Percentiles rank a stretch among this genome's conserved stretches.
phyloP scores from a whole-genome alignment of 2,113 vertebrate genomes.

The Serilophus lunatus region DNA sequence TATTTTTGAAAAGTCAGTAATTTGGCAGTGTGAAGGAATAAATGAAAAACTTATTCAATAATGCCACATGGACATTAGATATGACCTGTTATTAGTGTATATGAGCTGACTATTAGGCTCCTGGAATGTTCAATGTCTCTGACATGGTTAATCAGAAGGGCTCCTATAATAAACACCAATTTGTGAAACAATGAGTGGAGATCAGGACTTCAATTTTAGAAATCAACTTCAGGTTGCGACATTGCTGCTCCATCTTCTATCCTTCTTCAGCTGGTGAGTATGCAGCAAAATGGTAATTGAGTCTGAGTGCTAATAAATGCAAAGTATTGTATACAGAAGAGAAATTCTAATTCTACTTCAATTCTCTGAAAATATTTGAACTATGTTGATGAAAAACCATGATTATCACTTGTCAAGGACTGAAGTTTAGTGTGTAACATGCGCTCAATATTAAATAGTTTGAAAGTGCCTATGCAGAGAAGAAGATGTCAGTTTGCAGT shows the following conservation, averaged over 20 bases:
- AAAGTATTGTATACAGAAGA: background rate
- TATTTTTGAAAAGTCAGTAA: background rate
- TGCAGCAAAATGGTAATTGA: background rate
- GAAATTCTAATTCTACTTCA: background rate
- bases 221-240: background rate
- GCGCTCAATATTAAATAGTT: background rate
- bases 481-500: background rate
- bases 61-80: background rate
- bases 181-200: constrained; percentile 39
- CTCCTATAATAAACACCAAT: background rate
- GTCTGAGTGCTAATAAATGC: background rate
- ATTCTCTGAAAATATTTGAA: background rate
- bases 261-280: background rate
- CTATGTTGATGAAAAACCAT: background rate
- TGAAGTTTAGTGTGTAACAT: background rate
- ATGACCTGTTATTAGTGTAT: background rate
- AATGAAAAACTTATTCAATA: background rate
- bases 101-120: background rate
- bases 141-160: background rate
- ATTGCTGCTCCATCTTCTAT: background rate
- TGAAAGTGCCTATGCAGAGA: background rate
- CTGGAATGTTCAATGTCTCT: background rate
- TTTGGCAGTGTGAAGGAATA: background rate
- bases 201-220: background rate
- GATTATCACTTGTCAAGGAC: background rate